phyloP scores from a whole-genome alignment of 2,888 invertebrate genomes.

The Ashinkailepas kermadecensis region DNA sequence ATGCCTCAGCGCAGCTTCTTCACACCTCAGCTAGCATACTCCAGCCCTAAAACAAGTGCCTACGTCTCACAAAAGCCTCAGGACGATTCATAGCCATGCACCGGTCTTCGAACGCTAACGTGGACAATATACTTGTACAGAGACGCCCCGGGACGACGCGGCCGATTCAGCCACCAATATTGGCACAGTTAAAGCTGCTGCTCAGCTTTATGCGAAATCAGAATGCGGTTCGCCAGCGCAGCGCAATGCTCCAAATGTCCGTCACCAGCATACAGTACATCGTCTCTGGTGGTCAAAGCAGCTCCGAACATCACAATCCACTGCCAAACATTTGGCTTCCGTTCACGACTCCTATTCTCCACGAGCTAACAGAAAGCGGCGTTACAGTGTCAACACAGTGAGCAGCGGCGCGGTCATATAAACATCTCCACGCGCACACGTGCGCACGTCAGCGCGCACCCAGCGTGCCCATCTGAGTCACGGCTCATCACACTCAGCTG shows the following conservation, averaged over 20 bases:
- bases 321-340: too few relatives aligned
- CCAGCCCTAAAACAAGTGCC: not conserved
- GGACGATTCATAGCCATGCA: not conserved
- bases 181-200: conserved; percentile 17
- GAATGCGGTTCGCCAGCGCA: not conserved
- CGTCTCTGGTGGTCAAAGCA: not conserved
- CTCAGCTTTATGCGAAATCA: not conserved
- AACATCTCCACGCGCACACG: not conserved
- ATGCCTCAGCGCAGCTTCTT: not conserved
- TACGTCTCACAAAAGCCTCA: not conserved
- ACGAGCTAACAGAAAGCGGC: not conserved
- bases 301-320: not conserved
- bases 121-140: not conserved
- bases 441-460: not conserved
- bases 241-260: not conserved
- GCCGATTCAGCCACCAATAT: not conserved
- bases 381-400: not conserved
- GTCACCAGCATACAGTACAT: not conserved
- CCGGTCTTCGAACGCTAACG: not conserved
- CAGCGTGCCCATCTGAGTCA: not conserved
- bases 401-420: not conserved
- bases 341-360: too few relatives aligned
- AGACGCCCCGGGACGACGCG: not conserved
- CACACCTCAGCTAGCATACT: not conserved
- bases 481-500: not conserved